Base-by-base conservation (phyloP, 2,797 vertebrate species). In the Pseudochirops corinnae region DNA sequence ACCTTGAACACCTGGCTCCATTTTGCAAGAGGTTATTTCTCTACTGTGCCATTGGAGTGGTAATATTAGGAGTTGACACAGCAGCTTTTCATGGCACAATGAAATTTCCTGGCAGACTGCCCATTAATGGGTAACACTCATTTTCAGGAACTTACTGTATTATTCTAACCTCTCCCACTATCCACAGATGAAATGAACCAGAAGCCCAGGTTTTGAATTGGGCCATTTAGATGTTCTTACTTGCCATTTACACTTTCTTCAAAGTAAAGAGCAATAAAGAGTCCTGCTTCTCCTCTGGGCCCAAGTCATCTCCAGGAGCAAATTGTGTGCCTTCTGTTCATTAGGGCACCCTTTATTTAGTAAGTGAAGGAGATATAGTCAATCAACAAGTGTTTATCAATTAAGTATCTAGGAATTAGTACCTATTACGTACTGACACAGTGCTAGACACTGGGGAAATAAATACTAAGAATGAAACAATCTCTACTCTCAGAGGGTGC, bases 101-200 rank as follows among this genome's bases (percentile, higher is more conserved):
- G 96, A 96, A 55, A 56, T 56, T 92, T 90, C 95, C 93, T 93
- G 91, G 93, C 91, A 97, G 97, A 92, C 95, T 92, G 95, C 53
- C 94, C 94, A 96, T 96, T 97, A 95, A 90, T 33, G 96, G 96
- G 97, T 98, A 94, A 96, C 95, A 96, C 96, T 98, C 97, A 97
- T 94, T 96, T 94, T 97, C 96, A 93, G 95, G 93, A 97, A 96
- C 96, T 55, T 91, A 94, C 93, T 94, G 57, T 95, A 96, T 97
- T 97, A 97, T 98, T 94, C 95, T 98, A 98, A 98, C 97, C 96
- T 97, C 62, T 97, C 29, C 92, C 93, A 94, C 93, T 96, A 95
- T 95, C 94, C 93, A 96, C 93, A 94, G 92, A 96, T 60, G 94
- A 97, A 97, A 97, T 96, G 97, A 97, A 95, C 97, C 96, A 97